These are phyloP conservation scores for Drosophila bifasciata DNA, from an alignment of 1,140 invertebrate genomes.

Conservation along the genomic window DNA sequence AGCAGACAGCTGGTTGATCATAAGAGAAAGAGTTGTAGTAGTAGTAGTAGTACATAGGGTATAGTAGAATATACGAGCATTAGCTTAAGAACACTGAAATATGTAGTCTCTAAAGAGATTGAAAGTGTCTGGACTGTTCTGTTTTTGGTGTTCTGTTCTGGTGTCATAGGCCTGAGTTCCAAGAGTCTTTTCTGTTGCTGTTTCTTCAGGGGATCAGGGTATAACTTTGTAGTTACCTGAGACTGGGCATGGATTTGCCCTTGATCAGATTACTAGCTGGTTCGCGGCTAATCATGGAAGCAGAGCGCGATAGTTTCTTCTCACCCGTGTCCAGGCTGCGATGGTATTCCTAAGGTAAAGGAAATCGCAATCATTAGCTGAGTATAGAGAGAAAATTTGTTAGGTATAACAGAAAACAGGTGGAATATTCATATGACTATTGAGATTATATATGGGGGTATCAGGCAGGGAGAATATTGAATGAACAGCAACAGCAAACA, in stretches of 20 bases:
- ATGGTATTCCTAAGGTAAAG: constrained; percentile 88
- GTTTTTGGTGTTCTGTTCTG: constrained; percentile 8
- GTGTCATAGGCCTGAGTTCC: constrained; percentile 47
- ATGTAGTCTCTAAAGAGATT: constrained; percentile 26
- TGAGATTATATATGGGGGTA: constrained; percentile 7
- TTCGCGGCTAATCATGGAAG: constrained; percentile 86
- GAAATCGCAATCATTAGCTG: background rate
- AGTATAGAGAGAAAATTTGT: too few relatives aligned
- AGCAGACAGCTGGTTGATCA: constrained; percentile 83
- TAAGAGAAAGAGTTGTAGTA: constrained; percentile 49
- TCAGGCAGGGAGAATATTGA: too few relatives aligned
- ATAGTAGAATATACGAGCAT: constrained; percentile 45
- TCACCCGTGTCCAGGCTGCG: constrained; percentile 92
- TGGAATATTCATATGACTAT: too few relatives aligned
- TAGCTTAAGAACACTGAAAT: constrained; percentile 35
- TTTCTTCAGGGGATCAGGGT: background rate
- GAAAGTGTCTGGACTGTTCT: constrained; percentile 8
- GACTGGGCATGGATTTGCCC: constrained; percentile 97
- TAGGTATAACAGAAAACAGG: constrained; percentile 38
- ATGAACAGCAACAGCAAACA: too few relatives aligned
- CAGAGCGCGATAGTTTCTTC: constrained; percentile 87
- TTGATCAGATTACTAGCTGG: constrained; percentile 91
- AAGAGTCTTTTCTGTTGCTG: constrained; percentile 20
- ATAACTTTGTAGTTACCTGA: constrained; percentile 90
- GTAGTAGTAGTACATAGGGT: constrained; percentile 8